Conservation (phyloP, 1,140 invertebrate genomes). For the Lepidotrigona ventralis region DNA sequence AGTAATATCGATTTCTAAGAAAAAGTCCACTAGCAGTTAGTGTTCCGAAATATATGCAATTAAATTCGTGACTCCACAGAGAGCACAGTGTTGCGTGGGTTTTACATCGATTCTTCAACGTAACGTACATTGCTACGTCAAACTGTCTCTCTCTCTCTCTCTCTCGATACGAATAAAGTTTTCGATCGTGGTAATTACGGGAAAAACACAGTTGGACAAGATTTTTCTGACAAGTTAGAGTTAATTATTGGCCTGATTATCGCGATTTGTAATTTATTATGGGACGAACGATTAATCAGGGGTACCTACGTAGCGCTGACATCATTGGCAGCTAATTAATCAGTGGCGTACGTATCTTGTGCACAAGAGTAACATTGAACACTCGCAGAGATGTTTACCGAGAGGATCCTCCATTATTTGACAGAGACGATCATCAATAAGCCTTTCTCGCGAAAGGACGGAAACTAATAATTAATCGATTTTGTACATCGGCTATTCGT, state of each 20-base stretch:
- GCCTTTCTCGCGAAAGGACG: background rate
- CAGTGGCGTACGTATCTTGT: background rate
- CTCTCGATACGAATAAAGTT: background rate
- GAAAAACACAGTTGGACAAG: background rate
- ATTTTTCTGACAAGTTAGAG: background rate
- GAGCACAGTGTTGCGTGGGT: background rate
- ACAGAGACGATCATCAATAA: background rate
- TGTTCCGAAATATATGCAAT: background rate
- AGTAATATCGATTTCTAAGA: background rate
- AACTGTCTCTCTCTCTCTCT: background rate
- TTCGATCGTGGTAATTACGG: background rate
- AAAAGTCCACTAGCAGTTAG: background rate
- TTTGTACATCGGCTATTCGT: background rate
- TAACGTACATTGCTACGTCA: background rate
- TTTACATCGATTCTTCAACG: background rate
- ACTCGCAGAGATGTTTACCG: background rate
- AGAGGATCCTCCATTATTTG: background rate
- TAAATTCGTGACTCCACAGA: background rate
- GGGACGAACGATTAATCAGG: slow-evolving; percentile 30
- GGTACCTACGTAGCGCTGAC: slow-evolving; percentile 7
- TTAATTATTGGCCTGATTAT: slow-evolving; percentile 22
- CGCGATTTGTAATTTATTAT: slow-evolving; percentile 24
- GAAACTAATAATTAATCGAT: slow-evolving; percentile 1
- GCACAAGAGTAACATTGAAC: background rate
- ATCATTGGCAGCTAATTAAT: slow-evolving; percentile 41